Evolutionary conservation across 2,888 invertebrate genomes (phyloP).

Genomic region (Mesorhabditis belari): DNA sequence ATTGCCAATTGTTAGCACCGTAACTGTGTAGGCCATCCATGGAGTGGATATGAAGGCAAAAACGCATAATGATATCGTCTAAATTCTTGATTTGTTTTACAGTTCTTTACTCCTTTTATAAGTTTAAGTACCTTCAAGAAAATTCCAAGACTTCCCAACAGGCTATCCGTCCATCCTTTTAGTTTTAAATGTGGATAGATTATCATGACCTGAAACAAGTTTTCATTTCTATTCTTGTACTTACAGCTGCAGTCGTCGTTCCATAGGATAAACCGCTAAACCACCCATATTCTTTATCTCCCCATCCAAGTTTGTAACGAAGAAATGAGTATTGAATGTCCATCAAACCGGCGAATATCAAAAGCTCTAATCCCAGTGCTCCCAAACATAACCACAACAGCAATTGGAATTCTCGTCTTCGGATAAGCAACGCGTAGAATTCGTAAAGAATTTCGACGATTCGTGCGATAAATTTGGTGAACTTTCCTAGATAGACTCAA

Average conservation of each 20-base stretch:
- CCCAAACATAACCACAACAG: conserved; percentile 26
- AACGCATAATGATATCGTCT: too few species aligned
- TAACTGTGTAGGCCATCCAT: conserved; percentile 39
- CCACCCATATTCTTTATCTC: conserved; percentile 47
- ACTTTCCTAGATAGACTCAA: background rate
- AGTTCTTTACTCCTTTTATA: background rate
- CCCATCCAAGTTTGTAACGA: conserved; percentile 42
- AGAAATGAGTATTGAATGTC: conserved; percentile 46
- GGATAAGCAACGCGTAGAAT: conserved; percentile 20
- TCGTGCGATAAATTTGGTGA: too few species aligned
- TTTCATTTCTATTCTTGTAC: too few species aligned
- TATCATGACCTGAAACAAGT: background rate
- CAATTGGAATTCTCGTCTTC: conserved; percentile 12
- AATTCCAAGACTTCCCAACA: background rate
- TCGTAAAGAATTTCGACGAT: too few species aligned
- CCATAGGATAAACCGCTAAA: conserved; percentile 42
- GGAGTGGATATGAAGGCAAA: conserved; percentile 22
- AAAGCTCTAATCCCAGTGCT: conserved; percentile 38
- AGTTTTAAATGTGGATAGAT: background rate
- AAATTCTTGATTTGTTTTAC: background rate
- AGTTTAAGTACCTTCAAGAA: background rate
- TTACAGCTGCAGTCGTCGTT: conserved; percentile 30
- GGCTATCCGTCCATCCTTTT: background rate
- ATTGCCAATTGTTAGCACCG: conserved; percentile 49
- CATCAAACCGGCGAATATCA: conserved; percentile 26